These are phyloP conservation scores for Argyrosomus regius DNA, from an alignment of 2,797 vertebrate species.

Conservation along the genomic window DNA sequence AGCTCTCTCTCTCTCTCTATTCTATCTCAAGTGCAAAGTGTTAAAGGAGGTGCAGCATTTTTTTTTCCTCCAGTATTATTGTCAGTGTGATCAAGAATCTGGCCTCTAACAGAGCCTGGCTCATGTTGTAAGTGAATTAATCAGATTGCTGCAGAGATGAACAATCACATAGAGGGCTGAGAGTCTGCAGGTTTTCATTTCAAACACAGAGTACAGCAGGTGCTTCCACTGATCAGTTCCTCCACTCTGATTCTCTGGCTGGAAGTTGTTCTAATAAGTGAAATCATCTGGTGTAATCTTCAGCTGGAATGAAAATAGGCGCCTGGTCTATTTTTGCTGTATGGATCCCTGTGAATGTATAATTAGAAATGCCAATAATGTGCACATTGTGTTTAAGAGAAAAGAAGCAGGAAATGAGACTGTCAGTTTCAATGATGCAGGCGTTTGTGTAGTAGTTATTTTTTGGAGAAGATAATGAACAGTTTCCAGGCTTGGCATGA, in stretches of 20 bases:
- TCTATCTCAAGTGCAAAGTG: slow-evolving; percentile 55
- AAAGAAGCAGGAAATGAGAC: slow-evolving; percentile 79
- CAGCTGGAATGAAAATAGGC: slow-evolving; percentile 64
- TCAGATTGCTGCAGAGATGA: slow-evolving; percentile 50
- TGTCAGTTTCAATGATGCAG: slow-evolving; percentile 80
- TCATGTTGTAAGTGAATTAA: slow-evolving; percentile 42
- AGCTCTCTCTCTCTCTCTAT: slow-evolving; percentile 33
- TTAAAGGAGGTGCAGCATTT: slow-evolving; percentile 20
- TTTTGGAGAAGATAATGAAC: slow-evolving; percentile 77
- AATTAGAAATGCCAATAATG: slow-evolving; percentile 78
- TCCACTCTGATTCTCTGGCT: slow-evolving; percentile 43
- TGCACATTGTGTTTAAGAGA: slow-evolving; percentile 77
- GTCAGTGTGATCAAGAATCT: slow-evolving; percentile 18
- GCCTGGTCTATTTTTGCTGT: slow-evolving; percentile 40
- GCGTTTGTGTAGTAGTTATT: slow-evolving; percentile 74
- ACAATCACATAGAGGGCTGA: slow-evolving; percentile 33
- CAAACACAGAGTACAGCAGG: slow-evolving; percentile 54
- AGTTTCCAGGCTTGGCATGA: slow-evolving; percentile 71
- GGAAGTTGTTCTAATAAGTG: slow-evolving; percentile 63
- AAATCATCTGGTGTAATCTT: slow-evolving; percentile 68
- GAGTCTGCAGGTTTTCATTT: slow-evolving; percentile 56
- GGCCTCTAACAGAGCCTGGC: neutral
- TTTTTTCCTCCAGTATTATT: neutral
- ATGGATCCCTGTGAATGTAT: slow-evolving; percentile 60
- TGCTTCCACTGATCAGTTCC: slow-evolving; percentile 59